A percentile compares a stretch with the other conserved stretches of the same genome.
These are phyloP conservation scores for Erebia ligea DNA, from an alignment of 2,888 invertebrate genomes.

Conservation along the genomic window DNA sequence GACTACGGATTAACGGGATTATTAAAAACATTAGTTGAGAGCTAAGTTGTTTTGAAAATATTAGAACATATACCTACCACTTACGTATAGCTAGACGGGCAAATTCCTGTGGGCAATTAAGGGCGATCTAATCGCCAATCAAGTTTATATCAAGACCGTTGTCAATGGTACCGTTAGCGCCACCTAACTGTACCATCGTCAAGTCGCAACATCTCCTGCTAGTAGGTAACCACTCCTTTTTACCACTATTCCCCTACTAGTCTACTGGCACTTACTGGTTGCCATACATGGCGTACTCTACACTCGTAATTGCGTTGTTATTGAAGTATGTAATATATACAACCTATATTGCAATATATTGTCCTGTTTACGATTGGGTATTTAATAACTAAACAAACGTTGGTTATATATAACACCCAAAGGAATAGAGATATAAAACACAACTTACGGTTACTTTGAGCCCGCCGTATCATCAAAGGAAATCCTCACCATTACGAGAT, in stretches of 20 bases:
- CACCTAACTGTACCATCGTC: slow-evolving; percentile 60
- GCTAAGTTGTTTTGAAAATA: neutral
- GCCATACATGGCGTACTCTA: slow-evolving; percentile 40
- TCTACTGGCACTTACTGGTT: slow-evolving; percentile 24
- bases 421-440: too few relatives aligned
- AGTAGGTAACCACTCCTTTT: slow-evolving; percentile 41
- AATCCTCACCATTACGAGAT: neutral
- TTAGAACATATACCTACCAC: neutral
- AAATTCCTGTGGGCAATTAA: slow-evolving; percentile 24
- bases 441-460: too few relatives aligned
- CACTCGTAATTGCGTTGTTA: slow-evolving; percentile 39
- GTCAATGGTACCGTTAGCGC: slow-evolving; percentile 56
- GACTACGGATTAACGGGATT: too few relatives aligned
- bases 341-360: slow-evolving; percentile 31
- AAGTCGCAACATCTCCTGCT: slow-evolving; percentile 54
- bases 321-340: slow-evolving; percentile 35
- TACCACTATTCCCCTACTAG: slow-evolving; percentile 28
- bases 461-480: too few relatives aligned
- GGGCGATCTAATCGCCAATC: slow-evolving; percentile 31
- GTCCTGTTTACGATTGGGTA: slow-evolving; percentile 20
- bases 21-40: neutral
- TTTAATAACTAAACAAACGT: slow-evolving; percentile 22
- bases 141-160: slow-evolving; percentile 41
- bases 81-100: slow-evolving; percentile 4
- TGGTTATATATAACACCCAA: neutral